These are phyloP conservation scores for Callosobruchus maculatus DNA, from an alignment of 2,888 invertebrate genomes.

Conservation along the genomic window DNA sequence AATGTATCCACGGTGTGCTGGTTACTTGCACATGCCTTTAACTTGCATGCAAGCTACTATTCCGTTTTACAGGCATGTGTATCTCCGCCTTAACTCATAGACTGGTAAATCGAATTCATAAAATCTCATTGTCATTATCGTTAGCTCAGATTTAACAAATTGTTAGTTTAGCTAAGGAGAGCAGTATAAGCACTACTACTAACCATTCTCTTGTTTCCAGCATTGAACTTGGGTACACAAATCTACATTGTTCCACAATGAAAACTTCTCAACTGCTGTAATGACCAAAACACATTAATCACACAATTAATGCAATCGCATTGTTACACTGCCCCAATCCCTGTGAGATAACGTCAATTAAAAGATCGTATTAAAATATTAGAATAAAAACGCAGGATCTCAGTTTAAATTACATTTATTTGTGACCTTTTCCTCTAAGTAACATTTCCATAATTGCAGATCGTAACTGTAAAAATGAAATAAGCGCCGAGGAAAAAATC, in stretches of 20 bases:
- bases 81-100: no score
- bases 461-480: conserved; percentile 14
- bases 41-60: no score
- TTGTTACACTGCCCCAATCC: neutral
- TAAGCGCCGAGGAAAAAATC: conserved; percentile 2
- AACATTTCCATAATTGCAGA: conserved; percentile 20
- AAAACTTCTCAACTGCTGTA: neutral
- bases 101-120: no score
- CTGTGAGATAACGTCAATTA: neutral
- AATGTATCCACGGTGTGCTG: no score
- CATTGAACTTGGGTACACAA: no score
- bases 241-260: neutral
- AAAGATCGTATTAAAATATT: neutral
- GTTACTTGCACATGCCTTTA: no score
- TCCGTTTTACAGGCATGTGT: no score
- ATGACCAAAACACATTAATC: neutral
- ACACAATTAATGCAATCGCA: neutral
- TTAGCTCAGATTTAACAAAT: no score
- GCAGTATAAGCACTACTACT: no score
- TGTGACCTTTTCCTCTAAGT: conserved; percentile 19
- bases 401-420: conserved; percentile 6
- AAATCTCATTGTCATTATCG: no score
- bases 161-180: no score
- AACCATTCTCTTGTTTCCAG: no score
- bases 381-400: conserved; percentile 5